Evolutionary conservation across 2,113 vertebrate species (phyloP).

Genomic region (Misgurnus anguillicaudatus): DNA sequence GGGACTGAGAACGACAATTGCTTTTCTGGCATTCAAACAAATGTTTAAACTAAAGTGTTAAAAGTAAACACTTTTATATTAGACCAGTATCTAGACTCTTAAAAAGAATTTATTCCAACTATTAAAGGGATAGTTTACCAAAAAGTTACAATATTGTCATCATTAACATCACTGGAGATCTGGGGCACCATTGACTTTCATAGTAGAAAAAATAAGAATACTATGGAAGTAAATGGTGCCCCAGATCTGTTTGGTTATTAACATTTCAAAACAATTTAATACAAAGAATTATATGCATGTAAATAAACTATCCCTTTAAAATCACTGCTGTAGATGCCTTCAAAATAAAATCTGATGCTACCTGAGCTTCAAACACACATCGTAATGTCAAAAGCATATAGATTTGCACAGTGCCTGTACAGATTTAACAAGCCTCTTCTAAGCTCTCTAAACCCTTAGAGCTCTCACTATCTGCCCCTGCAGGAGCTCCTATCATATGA

Average conservation of each 20-base stretch:
- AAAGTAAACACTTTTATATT: not conserved
- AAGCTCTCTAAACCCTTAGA: not conserved
- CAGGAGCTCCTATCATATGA: constrained; percentile 6
- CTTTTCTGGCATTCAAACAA: not conserved
- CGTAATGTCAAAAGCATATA: not conserved
- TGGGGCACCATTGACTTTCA: too few relatives aligned
- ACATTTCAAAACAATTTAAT: too few relatives aligned
- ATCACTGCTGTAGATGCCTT: too few relatives aligned
- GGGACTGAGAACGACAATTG: constrained; percentile 2
- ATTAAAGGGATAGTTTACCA: too few relatives aligned
- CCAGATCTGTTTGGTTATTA: too few relatives aligned
- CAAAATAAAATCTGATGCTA: not conserved
- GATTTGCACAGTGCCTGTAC: not conserved
- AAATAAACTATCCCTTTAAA: not conserved
- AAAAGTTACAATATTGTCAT: too few relatives aligned
- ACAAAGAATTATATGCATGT: too few relatives aligned
- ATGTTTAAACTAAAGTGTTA: not conserved
- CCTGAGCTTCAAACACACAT: not conserved
- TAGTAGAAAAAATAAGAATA: too few relatives aligned
- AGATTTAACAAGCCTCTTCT: not conserved
- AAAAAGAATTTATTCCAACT: too few relatives aligned
- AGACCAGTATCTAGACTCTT: too few relatives aligned
- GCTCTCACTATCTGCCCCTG: not conserved
- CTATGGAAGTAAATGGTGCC: too few relatives aligned
- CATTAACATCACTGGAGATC: too few relatives aligned